Percentiles rank a stretch among this genome's conserved stretches.
phyloP scores from a whole-genome alignment of 2,888 invertebrate species.

The Pammene aurita region DNA sequence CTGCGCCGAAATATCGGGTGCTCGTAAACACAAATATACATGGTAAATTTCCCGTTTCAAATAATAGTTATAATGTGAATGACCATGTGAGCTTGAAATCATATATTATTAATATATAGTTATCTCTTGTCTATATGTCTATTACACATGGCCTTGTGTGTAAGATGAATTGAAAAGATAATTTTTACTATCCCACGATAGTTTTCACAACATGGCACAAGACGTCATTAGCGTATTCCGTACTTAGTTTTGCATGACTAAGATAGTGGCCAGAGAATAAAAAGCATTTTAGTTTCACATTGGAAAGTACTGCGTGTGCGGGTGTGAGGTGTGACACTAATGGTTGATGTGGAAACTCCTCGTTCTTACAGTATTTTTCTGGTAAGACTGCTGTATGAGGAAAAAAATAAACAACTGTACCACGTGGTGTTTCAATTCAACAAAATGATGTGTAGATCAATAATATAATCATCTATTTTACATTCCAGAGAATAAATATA shows the following conservation, averaged over 20 bases:
- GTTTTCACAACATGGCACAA: constrained; percentile 45
- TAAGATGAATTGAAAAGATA: constrained; percentile 19
- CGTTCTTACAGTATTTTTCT: constrained; percentile 41
- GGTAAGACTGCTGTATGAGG: constrained; percentile 38
- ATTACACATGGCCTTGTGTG: not conserved
- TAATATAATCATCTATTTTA: too few relatives aligned
- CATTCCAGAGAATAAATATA: too few relatives aligned
- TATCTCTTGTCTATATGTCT: not conserved
- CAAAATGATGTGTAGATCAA: too few relatives aligned
- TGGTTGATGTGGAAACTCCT: constrained; percentile 27
- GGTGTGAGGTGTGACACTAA: constrained; percentile 28
- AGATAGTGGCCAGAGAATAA: constrained; percentile 55
- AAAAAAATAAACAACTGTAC: not conserved
- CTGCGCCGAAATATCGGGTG: too few relatives aligned
- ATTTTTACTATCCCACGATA: constrained; percentile 47
- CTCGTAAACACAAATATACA: too few relatives aligned
- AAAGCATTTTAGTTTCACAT: constrained; percentile 64
- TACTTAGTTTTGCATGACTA: constrained; percentile 78
- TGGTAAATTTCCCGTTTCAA: too few relatives aligned
- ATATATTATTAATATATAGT: not conserved
- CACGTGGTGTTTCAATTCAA: too few relatives aligned
- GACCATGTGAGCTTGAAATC: too few relatives aligned
- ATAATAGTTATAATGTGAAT: too few relatives aligned
- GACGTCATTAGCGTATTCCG: constrained; percentile 47
- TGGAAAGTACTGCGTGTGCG: constrained; percentile 58